These are phyloP conservation scores for Rachycentron canadum DNA, from an alignment of 2,797 vertebrate species.

Conservation along the genomic window DNA sequence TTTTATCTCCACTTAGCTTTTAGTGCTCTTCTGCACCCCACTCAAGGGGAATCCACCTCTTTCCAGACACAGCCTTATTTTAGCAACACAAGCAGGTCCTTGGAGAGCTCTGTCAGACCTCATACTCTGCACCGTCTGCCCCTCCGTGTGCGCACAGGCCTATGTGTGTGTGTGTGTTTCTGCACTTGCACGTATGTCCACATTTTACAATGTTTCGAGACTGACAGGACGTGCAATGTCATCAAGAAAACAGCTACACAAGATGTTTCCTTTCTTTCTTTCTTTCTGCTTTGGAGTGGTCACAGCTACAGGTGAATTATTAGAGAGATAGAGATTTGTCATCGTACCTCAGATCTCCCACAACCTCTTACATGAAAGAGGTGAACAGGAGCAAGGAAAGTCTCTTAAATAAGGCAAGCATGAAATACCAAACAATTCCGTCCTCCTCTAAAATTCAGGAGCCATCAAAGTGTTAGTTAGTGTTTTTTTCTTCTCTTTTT, in stretches of 20 bases:
- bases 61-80: slow-evolving; percentile 83
- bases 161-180: not conserved
- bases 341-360: slow-evolving; percentile 53
- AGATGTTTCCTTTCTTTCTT: slow-evolving; percentile 22
- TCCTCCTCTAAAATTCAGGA: slow-evolving; percentile 52
- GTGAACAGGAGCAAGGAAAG: slow-evolving; percentile 40
- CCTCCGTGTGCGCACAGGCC: not conserved
- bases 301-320: slow-evolving; percentile 77
- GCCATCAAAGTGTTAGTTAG: slow-evolving; percentile 39
- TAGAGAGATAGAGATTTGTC: slow-evolving; percentile 60
- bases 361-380: slow-evolving; percentile 46
- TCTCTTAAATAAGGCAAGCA: slow-evolving; percentile 52
- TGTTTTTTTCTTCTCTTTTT: not conserved
- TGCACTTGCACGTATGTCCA: slow-evolving; percentile 23
- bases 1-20: slow-evolving; percentile 81
- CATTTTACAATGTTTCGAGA: slow-evolving; percentile 44
- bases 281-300: slow-evolving; percentile 39
- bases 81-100: slow-evolving; percentile 80
- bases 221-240: slow-evolving; percentile 57
- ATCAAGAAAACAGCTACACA: slow-evolving; percentile 46
- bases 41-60: slow-evolving; percentile 82
- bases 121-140: slow-evolving; percentile 65
- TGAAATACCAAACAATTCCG: slow-evolving; percentile 59
- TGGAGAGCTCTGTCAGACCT: slow-evolving; percentile 74
- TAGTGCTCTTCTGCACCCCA: slow-evolving; percentile 81